Base-by-base conservation (phyloP, 2,113 vertebrate species). In the Ictidomys tridecemlineatus region DNA sequence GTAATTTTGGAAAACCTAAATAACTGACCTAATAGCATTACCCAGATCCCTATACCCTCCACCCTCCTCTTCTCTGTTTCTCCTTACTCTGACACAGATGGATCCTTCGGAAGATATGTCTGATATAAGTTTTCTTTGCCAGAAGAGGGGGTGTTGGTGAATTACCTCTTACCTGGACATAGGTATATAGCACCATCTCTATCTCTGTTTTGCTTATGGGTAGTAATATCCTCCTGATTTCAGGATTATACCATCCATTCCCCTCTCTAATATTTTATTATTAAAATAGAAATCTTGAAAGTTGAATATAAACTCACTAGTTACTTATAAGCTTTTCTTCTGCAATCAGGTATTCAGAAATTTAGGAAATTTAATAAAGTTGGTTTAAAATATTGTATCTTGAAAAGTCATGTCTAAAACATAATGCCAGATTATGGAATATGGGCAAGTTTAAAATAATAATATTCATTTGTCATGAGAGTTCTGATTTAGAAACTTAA, bases 31-130 rank as follows among this genome's bases (percentile, higher is more conserved):
- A n/a, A 20, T 4, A 26, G 39, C 9, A 34, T 67, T 58, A 88
- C 4, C 1, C 20, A 8, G 42, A 65, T 20, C 2, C 58, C 8
- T 73, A 24, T 0, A 8, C 0, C 9, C 16, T 16, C 4, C 1
- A 0, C 0, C 5, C 8, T 34, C 8, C 4, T 34, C 18, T n/a
- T 69, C 16, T 72, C 76, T 94, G 0, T 42, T 45, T 77, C 39
- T 94, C 48, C 61, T 88, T 14, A 8, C 58, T 82, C 42, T 65
- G 7, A 78, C 28, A 45, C 17, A 48, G 1, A 48, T 77, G 14
- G 10, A 26, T 63, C 16, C 90, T 93, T 30, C 8, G 32, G 16
- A 92, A 7, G 5, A 11, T 48, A 53, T 48, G 7, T 51, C 63
- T 42, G 45, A 14, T 80, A 67, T 37, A 85, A 76, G 26, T 16